phyloP scores from a whole-genome alignment of 53 echinoderm and acorn worm genomes.

The Temnopleurus reevesii region DNA sequence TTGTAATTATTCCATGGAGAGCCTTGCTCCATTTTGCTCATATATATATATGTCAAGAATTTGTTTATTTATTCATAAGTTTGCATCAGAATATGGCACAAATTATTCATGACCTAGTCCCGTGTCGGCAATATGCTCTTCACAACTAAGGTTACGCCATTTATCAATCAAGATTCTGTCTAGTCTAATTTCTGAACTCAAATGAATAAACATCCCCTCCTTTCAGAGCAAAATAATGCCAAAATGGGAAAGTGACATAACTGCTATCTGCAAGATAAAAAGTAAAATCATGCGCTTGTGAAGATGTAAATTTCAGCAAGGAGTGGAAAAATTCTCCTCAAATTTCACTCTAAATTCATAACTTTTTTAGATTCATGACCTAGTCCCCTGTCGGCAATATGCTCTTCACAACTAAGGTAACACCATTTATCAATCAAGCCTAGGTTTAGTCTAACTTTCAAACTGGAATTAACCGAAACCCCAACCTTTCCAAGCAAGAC shows the following conservation, averaged over 20 bases:
- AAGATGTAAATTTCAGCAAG: too few species aligned
- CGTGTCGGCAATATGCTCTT: neutral
- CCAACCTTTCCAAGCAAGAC: too few species aligned
- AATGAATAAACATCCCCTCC: too few species aligned
- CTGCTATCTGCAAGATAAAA: too few species aligned
- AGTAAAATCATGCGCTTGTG: too few species aligned
- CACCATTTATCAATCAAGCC: slow-evolving; percentile 40
- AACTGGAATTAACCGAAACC: too few species aligned
- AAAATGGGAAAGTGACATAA: too few species aligned
- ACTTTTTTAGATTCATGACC: slow-evolving; percentile 43
- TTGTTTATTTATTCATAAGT: neutral
- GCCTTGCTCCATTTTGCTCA: neutral
- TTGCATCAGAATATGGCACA: neutral
- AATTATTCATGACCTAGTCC: slow-evolving; percentile 40
- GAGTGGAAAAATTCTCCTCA: too few species aligned
- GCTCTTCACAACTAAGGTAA: slow-evolving; percentile 16
- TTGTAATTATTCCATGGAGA: neutral
- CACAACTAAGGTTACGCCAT: slow-evolving; percentile 29
- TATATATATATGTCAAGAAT: too few species aligned
- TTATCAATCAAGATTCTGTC: slow-evolving; percentile 21
- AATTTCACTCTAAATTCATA: too few species aligned
- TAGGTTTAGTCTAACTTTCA: neutral
- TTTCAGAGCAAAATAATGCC: too few species aligned
- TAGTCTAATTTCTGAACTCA: too few species aligned
- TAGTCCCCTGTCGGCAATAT: neutral